Evolutionary conservation across 2,888 invertebrate species (phyloP).

Genomic region (Coenonympha arcania): DNA sequence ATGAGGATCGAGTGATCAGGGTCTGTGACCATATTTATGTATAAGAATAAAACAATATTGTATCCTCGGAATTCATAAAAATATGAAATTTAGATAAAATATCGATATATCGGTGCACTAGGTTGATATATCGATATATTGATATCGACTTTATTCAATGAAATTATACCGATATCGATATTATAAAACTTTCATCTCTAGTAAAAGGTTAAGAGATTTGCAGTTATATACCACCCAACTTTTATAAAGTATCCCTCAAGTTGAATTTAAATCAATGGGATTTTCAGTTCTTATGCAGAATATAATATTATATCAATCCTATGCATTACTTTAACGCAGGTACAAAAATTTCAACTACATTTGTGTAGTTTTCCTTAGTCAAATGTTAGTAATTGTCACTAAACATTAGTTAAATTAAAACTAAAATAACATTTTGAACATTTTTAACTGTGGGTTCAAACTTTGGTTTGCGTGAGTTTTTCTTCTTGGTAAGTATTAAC

Average conservation of each 20-base stretch:
- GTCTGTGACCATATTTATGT: too few relatives aligned
- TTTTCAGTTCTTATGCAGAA: too few relatives aligned
- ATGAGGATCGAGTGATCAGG: too few relatives aligned
- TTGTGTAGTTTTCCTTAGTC: slow-evolving; percentile 13
- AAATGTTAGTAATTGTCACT: slow-evolving; percentile 16
- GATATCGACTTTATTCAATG: too few relatives aligned
- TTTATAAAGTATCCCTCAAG: not conserved
- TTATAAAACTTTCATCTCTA: too few relatives aligned
- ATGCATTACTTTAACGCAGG: slow-evolving; percentile 42
- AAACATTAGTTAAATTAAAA: slow-evolving; percentile 9
- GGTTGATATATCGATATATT: too few relatives aligned
- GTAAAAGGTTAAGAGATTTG: not conserved
- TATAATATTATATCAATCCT: slow-evolving; percentile 22
- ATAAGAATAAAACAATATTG: too few relatives aligned
- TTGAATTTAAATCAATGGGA: slow-evolving; percentile 3
- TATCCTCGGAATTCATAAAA: too few relatives aligned
- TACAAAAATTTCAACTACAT: slow-evolving; percentile 41
- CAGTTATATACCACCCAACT: not conserved
- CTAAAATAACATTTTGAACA: slow-evolving; percentile 19
- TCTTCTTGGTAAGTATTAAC: too few relatives aligned
- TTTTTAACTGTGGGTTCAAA: slow-evolving; percentile 7
- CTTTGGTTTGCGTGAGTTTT: slow-evolving; percentile 23
- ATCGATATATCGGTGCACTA: too few relatives aligned
- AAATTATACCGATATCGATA: too few relatives aligned
- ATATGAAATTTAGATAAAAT: too few relatives aligned